These are phyloP conservation scores for Bombus breviceps DNA, from an alignment of 1,140 invertebrate genomes.

Conservation along the genomic window DNA sequence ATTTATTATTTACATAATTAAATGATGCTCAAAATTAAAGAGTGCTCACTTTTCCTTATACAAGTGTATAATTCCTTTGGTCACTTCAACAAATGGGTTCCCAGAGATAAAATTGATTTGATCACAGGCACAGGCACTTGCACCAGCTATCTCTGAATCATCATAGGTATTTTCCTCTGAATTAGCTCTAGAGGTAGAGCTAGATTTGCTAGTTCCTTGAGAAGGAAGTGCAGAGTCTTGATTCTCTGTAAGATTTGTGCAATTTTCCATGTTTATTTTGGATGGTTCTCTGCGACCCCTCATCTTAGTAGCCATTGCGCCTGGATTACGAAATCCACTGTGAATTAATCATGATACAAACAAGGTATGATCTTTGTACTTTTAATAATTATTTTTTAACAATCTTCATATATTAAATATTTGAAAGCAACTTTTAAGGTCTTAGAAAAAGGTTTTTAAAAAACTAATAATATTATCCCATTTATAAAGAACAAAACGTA, in stretches of 20 bases:
- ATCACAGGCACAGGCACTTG: constrained; percentile 76
- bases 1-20: constrained; percentile 7
- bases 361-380: constrained; percentile 36
- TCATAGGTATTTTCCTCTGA: constrained; percentile 78
- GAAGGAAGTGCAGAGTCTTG: constrained; percentile 70
- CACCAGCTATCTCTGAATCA: constrained; percentile 75
- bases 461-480: neutral
- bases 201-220: constrained; percentile 73
- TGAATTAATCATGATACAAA: constrained; percentile 46
- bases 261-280: constrained; percentile 87
- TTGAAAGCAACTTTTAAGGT: neutral
- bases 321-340: constrained; percentile 55
- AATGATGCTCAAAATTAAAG: constrained; percentile 1
- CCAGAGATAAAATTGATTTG: constrained; percentile 96
- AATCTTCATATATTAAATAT: constrained; percentile 5
- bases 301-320: constrained; percentile 79
- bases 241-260: constrained; percentile 82
- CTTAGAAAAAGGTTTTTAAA: neutral
- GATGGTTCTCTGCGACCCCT: constrained; percentile 84
- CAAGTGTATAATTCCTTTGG: constrained; percentile 97
- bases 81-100: constrained; percentile 98
- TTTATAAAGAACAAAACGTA: neutral
- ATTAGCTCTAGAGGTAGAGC: constrained; percentile 77
- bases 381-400: neutral
- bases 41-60: constrained; percentile 95